Evolutionary conservation across 2,113 vertebrate species (phyloP), one percentile per base, ranked within the genome.

Genomic region (Myotis lucifugus): DNA sequence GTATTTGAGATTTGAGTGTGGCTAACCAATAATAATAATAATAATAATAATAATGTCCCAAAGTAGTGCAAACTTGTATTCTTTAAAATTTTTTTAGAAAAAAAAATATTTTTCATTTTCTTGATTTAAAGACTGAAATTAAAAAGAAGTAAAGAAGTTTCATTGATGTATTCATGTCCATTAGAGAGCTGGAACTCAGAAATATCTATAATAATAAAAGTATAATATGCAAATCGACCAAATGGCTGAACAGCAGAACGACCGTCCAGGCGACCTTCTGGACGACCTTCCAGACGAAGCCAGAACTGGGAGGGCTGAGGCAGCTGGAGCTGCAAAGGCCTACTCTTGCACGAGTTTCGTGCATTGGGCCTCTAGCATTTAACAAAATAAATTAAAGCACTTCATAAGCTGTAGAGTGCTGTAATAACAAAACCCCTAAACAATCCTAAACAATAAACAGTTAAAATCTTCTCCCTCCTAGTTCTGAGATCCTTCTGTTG

Each of bases 331-430:
- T 61, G 25, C 25, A 59, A 59, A 59, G 56, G 23, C 56, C 56
- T 59, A 59, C 56, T 59, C 23, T 59, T 59, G 56, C 56, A 59
- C 1, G 4, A 59, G 10, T 59, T 59, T 59, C 10, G 0, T 61
- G 59, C 59, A 27, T 61, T 1, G 25, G 23, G 25, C 25, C 59
- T 61, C 59, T 61, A 61, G 3, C n/a, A 61, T 64, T 82, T 88
- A 94, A 91, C 66, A 56, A 92, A 83, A 70, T 21, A 72, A 27
- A 88, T 61, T 25, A 94, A 93, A 87, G 19, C 9, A 32, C 23
- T 59, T 90, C 15, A 52, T 66, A 76, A 79, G 64, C 18, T 88
- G 3, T 76, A 66, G 34, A 64, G 6, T 46, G 29, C 13, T 87
- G 17, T 83, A 32, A 64, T 13, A 85, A 76, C 25, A n/a, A 64